Percentiles rank a stretch among this genome's conserved stretches.
phyloP scores from a whole-genome alignment of 2,113 vertebrate species.

The Amia ocellicauda region DNA sequence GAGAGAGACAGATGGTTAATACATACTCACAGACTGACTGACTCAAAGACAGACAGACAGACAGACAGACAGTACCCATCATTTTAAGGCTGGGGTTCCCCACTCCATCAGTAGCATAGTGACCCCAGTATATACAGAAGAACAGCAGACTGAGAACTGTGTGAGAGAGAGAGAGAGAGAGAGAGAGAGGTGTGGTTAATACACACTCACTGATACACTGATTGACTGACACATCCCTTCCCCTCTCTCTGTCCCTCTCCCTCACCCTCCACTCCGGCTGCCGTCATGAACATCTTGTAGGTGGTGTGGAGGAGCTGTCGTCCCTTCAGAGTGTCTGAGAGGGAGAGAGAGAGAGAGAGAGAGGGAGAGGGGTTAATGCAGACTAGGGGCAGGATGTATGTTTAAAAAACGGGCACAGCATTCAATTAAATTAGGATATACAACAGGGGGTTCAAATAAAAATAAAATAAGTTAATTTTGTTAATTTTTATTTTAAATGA shows the following conservation, averaged over 20 bases:
- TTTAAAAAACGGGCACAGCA: no score
- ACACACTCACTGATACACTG: no score
- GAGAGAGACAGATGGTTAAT: conserved; percentile 22
- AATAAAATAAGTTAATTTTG: no score
- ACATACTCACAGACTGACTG: conserved; percentile 15
- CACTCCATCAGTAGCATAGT: conserved; percentile 81
- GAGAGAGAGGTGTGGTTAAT: neutral
- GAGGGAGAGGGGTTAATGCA: conserved; percentile 27
- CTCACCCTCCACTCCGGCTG: conserved; percentile 85
- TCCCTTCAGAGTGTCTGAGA: conserved; percentile 78
- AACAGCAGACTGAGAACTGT: conserved; percentile 85
- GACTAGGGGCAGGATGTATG: neutral
- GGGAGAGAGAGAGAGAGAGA: conserved; percentile 18
- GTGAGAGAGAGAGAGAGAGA: conserved; percentile 5
- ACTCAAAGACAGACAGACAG: conserved; percentile 19
- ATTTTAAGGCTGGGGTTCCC: conserved; percentile 82
- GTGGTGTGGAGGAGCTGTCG: conserved; percentile 87
- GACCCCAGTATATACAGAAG: conserved; percentile 87
- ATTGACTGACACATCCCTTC: no score
- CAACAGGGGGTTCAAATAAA: no score
- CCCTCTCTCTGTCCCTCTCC: neutral
- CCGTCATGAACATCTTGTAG: conserved; percentile 93
- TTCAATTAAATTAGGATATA: no score
- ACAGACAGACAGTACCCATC: conserved; percentile 66
- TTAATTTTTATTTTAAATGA: no score